Evolutionary conservation across 1,140 invertebrate genomes (phyloP).

Genomic region (Bombus affinis): DNA sequence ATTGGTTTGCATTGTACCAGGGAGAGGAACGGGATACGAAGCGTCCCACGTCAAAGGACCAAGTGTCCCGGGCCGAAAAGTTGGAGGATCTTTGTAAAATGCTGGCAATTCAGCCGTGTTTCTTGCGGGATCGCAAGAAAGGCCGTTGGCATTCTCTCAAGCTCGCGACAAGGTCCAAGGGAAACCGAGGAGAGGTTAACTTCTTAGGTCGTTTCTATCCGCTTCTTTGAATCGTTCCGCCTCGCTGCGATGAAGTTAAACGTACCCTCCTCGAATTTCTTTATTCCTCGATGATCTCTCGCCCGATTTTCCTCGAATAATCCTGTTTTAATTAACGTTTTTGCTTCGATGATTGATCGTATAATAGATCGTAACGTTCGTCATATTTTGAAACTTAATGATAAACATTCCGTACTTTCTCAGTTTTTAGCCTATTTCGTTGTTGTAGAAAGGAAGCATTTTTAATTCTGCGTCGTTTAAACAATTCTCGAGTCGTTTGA

Average conservation of each 20-base stretch:
- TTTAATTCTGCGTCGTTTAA: too few relatives aligned
- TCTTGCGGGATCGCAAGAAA: constrained; percentile 38
- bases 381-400: too few relatives aligned
- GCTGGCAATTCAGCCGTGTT: constrained; percentile 33
- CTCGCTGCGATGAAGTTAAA: constrained; percentile 33
- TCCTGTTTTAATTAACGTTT: constrained; percentile 4
- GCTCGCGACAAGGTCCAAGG: not conserved
- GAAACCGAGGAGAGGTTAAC: constrained; percentile 16
- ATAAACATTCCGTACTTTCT: not conserved
- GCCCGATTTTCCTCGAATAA: not conserved
- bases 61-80: constrained; percentile 34
- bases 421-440: not conserved
- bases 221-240: constrained; percentile 6
- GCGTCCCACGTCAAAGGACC: constrained; percentile 21
- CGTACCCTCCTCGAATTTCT: constrained; percentile 8
- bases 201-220: constrained; percentile 26
- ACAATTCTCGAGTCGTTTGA: too few relatives aligned
- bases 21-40: not conserved
- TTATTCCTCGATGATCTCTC: not conserved
- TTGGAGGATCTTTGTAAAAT: constrained; percentile 47
- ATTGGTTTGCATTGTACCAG: constrained; percentile 44
- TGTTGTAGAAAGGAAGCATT: too few relatives aligned
- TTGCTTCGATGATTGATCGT: not conserved
- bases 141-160: constrained; percentile 38
- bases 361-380: not conserved